Evolutionary conservation across 2,888 invertebrate genomes (phyloP), one percentile per base, ranked within the genome.

Genomic region (Elmis aenea): DNA sequence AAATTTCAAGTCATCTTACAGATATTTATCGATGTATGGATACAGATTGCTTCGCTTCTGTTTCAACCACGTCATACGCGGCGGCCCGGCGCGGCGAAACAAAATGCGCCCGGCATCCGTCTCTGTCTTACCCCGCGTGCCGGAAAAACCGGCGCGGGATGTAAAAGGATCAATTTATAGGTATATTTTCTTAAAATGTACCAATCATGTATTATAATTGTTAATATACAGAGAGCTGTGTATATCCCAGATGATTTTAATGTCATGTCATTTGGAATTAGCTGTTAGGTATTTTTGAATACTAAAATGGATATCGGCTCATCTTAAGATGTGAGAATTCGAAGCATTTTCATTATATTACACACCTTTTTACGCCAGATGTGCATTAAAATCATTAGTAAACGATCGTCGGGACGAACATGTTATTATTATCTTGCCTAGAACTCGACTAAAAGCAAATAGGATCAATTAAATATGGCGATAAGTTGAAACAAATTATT

Each of bases 1-100:
- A 65, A 64, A 61, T 59, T 65, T 63, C 65, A 62, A 65, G 65
- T 65, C 65, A 65, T 65, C 63, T 62, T 53, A 42, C 28, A 53
- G 61, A 62, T 62, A 62, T 62, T 62, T 62, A 63, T 64, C 62
- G 63, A 61, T 57, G 53, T 59, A 57, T 59, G 55, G 57, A 57
- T 59, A 58, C 55, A 54, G 35, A 37, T 33, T 37, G 38, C 20
- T 23, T 26, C 41, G 34, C 30, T 13, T 39, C 48, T 47, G 42
- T 38, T 22, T 47, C 54, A 55, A 52, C 47, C 48, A 13, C 13
- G 11, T 25, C 5, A 26, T 31, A 20, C 29, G 9, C 29, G 26
- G 18, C 24, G 26, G 10, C 20, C 20, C 23, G 20, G 16, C 13
- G n/a, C n/a, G n/a, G n/a, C n/a, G n/a, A n/a, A n/a, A n/a, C n/a